Conservation (phyloP, 1,140 invertebrate species). For the Hylyphantes graminicola region DNA sequence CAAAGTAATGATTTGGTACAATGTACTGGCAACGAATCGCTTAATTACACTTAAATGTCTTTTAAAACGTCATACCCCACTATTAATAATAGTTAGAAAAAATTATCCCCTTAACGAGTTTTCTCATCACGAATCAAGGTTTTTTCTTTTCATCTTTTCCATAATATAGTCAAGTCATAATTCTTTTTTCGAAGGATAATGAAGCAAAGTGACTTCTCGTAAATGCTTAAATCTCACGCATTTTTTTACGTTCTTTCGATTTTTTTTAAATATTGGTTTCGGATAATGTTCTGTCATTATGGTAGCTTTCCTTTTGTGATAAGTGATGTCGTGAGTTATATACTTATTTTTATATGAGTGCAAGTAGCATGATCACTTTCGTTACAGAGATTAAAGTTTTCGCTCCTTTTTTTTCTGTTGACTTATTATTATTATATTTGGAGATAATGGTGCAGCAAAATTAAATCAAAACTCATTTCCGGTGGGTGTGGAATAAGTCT, state of each 20-base stretch:
- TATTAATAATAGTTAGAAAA: conserved; percentile 47
- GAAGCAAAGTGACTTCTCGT: conserved; percentile 14
- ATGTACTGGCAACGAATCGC: conserved; percentile 11
- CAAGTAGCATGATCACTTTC: neutral
- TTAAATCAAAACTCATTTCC: too few relatives aligned
- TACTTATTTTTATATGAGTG: conserved; percentile 27
- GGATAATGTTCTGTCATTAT: conserved; percentile 41
- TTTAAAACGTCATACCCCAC: conserved; percentile 23
- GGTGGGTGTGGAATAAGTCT: too few relatives aligned
- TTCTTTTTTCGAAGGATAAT: conserved; percentile 41
- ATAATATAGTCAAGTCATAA: conserved; percentile 42
- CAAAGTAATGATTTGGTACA: neutral
- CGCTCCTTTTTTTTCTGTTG: too few relatives aligned
- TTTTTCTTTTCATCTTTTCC: conserved; percentile 6
- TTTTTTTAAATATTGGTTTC: conserved; percentile 45
- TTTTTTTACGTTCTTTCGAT: neutral
- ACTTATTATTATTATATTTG: too few relatives aligned
- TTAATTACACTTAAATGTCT: conserved; percentile 46
- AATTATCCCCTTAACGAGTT: conserved; percentile 39
- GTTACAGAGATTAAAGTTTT: too few relatives aligned
- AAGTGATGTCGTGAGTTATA: conserved; percentile 35
- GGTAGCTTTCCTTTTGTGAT: conserved; percentile 25
- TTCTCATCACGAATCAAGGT: conserved; percentile 26
- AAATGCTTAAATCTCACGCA: conserved; percentile 28
- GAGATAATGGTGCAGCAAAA: too few relatives aligned